Percentiles rank a stretch among this genome's conserved stretches.
These are phyloP conservation scores for Belonocnema kinseyi DNA, from an alignment of 1,140 invertebrate species.

Conservation along the genomic window DNA sequence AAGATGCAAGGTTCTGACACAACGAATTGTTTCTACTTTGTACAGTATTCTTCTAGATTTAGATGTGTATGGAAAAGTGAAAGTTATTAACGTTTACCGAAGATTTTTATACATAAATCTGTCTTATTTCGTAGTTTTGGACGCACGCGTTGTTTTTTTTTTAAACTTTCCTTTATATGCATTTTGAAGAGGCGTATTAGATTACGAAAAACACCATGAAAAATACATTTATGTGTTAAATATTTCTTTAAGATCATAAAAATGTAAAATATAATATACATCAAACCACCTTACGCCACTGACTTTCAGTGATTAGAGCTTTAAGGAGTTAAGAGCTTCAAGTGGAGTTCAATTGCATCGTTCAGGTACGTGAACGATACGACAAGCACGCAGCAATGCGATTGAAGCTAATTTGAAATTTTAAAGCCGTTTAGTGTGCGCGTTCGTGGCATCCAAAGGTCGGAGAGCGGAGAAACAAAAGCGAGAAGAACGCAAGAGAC, in stretches of 20 bases:
- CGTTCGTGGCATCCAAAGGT: slow-evolving; percentile 55
- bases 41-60: no score
- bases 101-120: no score
- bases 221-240: no score
- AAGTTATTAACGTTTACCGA: no score
- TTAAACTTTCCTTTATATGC: no score
- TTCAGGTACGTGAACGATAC: slow-evolving; percentile 52
- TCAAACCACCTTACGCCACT: background rate
- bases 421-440: slow-evolving; percentile 60
- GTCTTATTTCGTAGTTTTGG: no score
- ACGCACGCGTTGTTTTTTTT: no score
- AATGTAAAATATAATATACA: background rate
- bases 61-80: no score
- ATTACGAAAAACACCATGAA: no score
- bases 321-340: slow-evolving; percentile 46
- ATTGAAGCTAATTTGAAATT: slow-evolving; percentile 73
- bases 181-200: no score
- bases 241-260: background rate
- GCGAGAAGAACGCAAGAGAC: slow-evolving; percentile 38
- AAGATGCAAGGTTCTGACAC: no score
- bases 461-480: slow-evolving; percentile 59
- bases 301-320: background rate
- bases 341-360: slow-evolving; percentile 62
- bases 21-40: no score
- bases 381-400: slow-evolving; percentile 65